phyloP scores from a whole-genome alignment of 2,888 invertebrate genomes.

The Dysmachus trigonus region DNA sequence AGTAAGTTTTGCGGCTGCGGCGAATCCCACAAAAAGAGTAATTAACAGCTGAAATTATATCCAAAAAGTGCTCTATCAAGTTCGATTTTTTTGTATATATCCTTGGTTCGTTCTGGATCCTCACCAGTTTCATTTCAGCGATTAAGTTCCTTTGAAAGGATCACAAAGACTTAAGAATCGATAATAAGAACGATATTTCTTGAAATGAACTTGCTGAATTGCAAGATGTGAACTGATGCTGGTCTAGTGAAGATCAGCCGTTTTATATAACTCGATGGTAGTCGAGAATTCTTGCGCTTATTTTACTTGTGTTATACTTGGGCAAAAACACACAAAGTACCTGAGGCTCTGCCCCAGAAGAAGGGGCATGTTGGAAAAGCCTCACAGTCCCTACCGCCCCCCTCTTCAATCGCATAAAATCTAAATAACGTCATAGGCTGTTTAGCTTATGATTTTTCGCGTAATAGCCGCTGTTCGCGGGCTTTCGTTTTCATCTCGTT shows the following conservation, averaged over 20 bases:
- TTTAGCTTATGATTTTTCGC: not conserved
- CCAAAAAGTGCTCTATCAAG: not conserved
- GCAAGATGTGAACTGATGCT: constrained; percentile 49
- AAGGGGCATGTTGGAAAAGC: not conserved
- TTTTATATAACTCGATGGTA: constrained; percentile 44
- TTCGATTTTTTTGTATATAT: not conserved
- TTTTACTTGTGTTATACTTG: not conserved
- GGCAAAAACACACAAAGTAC: not conserved
- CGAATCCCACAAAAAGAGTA: constrained; percentile 52
- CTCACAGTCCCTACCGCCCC: not conserved
- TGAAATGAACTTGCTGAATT: constrained; percentile 25
- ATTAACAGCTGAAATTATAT: constrained; percentile 50
- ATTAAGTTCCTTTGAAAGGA: not conserved
- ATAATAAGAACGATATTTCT: constrained; percentile 32
- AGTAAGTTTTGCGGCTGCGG: constrained; percentile 55
- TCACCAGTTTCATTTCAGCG: constrained; percentile 48
- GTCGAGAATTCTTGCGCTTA: constrained; percentile 23
- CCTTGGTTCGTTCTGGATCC: not conserved
- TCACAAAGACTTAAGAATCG: constrained; percentile 19
- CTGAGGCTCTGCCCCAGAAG: not conserved
- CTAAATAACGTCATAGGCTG: not conserved
- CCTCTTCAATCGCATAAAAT: not conserved
- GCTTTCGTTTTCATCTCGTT: constrained; percentile 3
- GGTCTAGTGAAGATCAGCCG: constrained; percentile 46
- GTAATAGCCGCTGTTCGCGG: not conserved